Evolutionary conservation across 2,113 vertebrate genomes (phyloP).

Genomic region (Nothoprocta pentlandii): DNA sequence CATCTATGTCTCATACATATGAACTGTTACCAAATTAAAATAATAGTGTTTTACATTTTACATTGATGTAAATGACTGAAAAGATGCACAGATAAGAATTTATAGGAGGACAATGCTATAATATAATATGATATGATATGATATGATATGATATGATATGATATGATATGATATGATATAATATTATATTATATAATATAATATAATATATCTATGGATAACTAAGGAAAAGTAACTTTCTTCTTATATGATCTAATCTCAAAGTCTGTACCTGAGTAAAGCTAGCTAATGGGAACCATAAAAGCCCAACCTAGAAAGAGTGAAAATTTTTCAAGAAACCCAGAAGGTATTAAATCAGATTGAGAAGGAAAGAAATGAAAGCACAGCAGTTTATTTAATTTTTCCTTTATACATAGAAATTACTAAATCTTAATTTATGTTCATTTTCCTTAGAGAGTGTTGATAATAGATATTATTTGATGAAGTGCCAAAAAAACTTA

Average conservation of each 20-base stretch:
- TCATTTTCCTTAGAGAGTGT: background rate
- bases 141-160: no score
- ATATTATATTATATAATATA: background rate
- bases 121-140: background rate
- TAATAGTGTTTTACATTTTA: background rate
- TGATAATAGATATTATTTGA: background rate
- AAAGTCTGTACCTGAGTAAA: background rate
- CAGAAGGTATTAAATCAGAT: background rate
- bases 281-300: background rate
- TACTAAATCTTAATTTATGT: background rate
- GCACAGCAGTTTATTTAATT: background rate
- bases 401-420: background rate
- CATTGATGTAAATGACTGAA: background rate
- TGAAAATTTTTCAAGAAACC: background rate
- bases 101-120: background rate
- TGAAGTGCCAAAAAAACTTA: background rate
- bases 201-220: background rate
- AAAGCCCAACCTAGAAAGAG: background rate
- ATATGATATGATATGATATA: no score
- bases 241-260: background rate
- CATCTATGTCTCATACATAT: conserved; percentile 14
- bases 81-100: background rate
- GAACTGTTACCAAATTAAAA: conserved; percentile 31
- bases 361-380: background rate
- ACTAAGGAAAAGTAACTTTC: background rate